Percentiles rank a stretch among this genome's conserved stretches.
Conservation (phyloP, 92 coral and sea anemone genomes). For the Epizoanthus rinbou region DNA sequence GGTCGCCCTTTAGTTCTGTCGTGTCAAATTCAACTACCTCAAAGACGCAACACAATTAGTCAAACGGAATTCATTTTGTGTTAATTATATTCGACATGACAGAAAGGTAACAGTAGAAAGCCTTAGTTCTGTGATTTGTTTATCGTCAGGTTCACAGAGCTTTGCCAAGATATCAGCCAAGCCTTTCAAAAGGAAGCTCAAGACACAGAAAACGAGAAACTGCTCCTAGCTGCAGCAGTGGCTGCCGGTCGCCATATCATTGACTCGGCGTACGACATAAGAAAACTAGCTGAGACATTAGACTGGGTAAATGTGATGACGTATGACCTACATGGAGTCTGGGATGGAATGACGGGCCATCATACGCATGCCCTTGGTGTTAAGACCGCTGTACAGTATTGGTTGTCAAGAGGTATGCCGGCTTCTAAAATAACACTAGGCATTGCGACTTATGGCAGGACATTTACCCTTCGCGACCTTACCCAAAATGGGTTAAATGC, state of each 20-base stretch:
- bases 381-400: constrained; percentile 5
- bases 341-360: constrained; percentile 51
- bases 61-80: too few relatives aligned
- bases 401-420: constrained; percentile 19
- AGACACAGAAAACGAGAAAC: constrained; percentile 30
- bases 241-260: constrained; percentile 22
- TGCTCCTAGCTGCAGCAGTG: constrained; percentile 46
- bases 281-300: constrained; percentile 13
- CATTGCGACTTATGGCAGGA: constrained; percentile 21
- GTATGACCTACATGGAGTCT: constrained; percentile 49
- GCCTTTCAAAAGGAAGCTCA: constrained; percentile 48
- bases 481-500: background rate
- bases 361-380: constrained; percentile 41
- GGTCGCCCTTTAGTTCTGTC: too few relatives aligned
- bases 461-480: background rate
- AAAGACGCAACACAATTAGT: too few relatives aligned
- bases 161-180: constrained; percentile 50
- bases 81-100: too few relatives aligned
- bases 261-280: constrained; percentile 24
- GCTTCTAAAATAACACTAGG: constrained; percentile 18
- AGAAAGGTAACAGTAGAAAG: too few relatives aligned
- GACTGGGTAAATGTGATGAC: constrained; percentile 55
- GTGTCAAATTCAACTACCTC: too few relatives aligned
- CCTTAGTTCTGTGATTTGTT: too few relatives aligned
- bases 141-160: constrained; percentile 31